A percentile compares a stretch with the other conserved stretches of the same genome.
These are phyloP conservation scores for Bombyx mandarina DNA, from an alignment of 1,140 invertebrate genomes.

Conservation along the genomic window DNA sequence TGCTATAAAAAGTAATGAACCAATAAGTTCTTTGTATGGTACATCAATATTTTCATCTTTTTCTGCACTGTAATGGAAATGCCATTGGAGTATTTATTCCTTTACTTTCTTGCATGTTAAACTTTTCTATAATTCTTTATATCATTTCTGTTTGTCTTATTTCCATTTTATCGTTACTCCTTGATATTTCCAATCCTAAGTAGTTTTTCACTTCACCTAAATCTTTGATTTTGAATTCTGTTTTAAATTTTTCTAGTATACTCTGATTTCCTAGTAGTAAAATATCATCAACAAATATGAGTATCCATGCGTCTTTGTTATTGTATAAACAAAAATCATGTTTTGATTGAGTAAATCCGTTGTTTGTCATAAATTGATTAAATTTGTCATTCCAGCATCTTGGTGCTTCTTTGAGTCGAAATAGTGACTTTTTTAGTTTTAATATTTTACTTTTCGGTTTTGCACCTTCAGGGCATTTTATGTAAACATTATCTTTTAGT, in stretches of 20 bases:
- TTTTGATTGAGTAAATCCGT: background rate
- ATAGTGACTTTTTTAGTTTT: background rate
- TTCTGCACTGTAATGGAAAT: constrained; percentile 7
- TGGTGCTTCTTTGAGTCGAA: constrained; percentile 2
- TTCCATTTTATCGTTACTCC: constrained; percentile 10
- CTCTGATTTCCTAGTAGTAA: background rate
- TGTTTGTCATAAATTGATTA: background rate
- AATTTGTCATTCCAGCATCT: constrained; percentile 3
- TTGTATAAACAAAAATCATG: constrained; percentile 2
- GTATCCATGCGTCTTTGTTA: background rate
- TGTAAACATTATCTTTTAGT: too few species aligned
- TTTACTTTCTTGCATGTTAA: constrained; percentile 24
- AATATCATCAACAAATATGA: constrained; percentile 5
- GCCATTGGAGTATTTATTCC: constrained; percentile 20
- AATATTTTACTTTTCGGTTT: background rate
- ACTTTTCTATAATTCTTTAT: constrained; percentile 20
- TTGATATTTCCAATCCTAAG: constrained; percentile 17
- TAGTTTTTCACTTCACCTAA: constrained; percentile 13
- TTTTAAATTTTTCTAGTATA: constrained; percentile 1
- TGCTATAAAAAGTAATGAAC: constrained; percentile 20
- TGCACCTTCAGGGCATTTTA: too few species aligned
- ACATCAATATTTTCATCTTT: constrained; percentile 8
- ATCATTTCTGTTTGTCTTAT: constrained; percentile 13
- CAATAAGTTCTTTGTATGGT: constrained; percentile 18
- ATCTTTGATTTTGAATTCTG: constrained; percentile 15